Evolutionary conservation across 2,888 invertebrate species (phyloP).

Genomic region (Xanthorhoe designata): DNA sequence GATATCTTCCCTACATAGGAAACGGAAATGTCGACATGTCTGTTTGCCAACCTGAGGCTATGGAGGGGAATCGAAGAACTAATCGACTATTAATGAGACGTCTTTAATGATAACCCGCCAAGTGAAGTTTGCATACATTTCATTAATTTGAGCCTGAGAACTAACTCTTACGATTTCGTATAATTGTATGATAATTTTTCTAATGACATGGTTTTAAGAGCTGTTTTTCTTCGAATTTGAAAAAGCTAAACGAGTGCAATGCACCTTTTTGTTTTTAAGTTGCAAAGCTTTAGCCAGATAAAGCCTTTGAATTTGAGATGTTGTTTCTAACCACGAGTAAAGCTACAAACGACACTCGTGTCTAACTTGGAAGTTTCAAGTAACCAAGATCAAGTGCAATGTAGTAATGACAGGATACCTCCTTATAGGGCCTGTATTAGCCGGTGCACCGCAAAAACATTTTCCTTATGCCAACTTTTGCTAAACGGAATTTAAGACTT

Average conservation of each 20-base stretch:
- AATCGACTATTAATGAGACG: conserved; percentile 24
- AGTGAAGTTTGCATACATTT: background rate
- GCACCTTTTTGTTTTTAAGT: background rate
- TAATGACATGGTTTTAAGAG: background rate
- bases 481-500: conserved; percentile 27
- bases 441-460: conserved; percentile 23
- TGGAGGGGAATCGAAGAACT: conserved; percentile 21
- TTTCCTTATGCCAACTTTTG: conserved; percentile 34
- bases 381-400: conserved; percentile 27
- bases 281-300: background rate
- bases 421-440: conserved; percentile 20
- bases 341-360: background rate
- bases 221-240: background rate
- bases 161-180: background rate
- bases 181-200: background rate
- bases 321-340: background rate
- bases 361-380: conserved; percentile 13
- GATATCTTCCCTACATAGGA: conserved; percentile 26
- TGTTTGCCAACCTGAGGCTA: conserved; percentile 19
- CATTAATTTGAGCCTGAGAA: conserved; percentile 5
- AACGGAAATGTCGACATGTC: conserved; percentile 33
- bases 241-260: background rate
- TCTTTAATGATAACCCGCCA: conserved; percentile 15
- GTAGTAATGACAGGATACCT: conserved; percentile 31
- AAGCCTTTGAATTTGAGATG: background rate